These are phyloP conservation scores for Oxyura jamaicensis DNA, from an alignment of 2,113 vertebrate species.

Conservation along the genomic window DNA sequence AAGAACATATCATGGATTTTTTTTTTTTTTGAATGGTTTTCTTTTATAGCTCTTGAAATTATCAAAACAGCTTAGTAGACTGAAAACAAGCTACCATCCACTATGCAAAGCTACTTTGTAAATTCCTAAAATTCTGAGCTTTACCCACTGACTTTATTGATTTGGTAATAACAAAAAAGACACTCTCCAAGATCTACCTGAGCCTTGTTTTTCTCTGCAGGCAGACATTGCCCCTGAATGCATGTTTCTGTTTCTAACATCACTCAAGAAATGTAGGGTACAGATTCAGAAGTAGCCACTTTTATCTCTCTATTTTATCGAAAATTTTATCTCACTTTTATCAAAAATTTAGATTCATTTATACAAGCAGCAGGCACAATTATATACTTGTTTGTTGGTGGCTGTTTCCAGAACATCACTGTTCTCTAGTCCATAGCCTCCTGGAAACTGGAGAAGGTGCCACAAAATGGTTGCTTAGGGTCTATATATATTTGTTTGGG, in stretches of 20 bases:
- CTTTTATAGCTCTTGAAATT: neutral
- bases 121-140: neutral
- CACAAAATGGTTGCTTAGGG: neutral
- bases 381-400: neutral
- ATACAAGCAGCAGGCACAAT: neutral
- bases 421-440: neutral
- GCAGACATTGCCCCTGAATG: neutral
- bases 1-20: neutral
- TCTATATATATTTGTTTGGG: neutral
- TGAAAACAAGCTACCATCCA: neutral
- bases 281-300: neutral
- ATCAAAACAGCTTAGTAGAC: neutral
- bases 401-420: neutral
- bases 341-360: neutral
- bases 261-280: neutral
- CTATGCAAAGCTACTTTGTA: neutral
- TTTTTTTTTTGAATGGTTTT: fast-evolving
- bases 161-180: neutral
- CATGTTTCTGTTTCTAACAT: neutral
- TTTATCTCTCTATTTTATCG: neutral
- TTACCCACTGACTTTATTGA: neutral
- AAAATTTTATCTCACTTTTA: no score
- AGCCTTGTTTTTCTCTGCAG: neutral
- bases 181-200: neutral
- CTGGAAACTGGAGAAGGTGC: neutral